Evolutionary conservation across 2,113 vertebrate species (phyloP).

Genomic region (Chamaea fasciata): DNA sequence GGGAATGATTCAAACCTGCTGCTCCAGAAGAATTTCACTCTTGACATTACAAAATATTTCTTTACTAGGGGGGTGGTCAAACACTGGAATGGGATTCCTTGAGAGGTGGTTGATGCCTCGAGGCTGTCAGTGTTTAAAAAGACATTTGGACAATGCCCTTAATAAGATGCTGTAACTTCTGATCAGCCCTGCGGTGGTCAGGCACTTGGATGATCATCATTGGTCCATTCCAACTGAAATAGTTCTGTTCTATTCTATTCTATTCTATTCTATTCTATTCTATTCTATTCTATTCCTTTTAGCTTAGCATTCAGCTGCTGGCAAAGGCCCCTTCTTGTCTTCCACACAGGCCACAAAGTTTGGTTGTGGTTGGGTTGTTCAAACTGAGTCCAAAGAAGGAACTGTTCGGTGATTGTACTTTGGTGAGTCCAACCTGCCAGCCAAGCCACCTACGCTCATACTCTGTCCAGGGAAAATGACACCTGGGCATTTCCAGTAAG

Average conservation of each 20-base stretch:
- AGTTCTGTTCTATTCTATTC: background rate
- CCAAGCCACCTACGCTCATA: rapidly evolving
- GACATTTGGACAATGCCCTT: background rate
- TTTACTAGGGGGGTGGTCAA: background rate
- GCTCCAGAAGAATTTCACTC: background rate
- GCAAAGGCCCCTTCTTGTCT: background rate
- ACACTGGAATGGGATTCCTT: background rate
- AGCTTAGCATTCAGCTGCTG: background rate
- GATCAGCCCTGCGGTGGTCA: background rate
- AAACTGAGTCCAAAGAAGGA: background rate
- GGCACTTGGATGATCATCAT: background rate
- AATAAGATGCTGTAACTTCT: background rate
- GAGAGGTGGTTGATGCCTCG: rapidly evolving
- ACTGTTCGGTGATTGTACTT: background rate
- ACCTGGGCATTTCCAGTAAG: conserved; percentile 38
- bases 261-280: background rate
- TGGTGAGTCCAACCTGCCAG: background rate
- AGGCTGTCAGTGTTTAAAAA: background rate
- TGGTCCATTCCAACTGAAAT: background rate
- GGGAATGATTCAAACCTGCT: background rate
- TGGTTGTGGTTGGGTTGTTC: background rate
- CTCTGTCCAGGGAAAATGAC: background rate
- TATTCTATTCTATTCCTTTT: background rate
- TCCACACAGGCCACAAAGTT: background rate
- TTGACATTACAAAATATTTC: background rate